Conservation (phyloP, 2,888 invertebrate species). For the Pheosia tremula region DNA sequence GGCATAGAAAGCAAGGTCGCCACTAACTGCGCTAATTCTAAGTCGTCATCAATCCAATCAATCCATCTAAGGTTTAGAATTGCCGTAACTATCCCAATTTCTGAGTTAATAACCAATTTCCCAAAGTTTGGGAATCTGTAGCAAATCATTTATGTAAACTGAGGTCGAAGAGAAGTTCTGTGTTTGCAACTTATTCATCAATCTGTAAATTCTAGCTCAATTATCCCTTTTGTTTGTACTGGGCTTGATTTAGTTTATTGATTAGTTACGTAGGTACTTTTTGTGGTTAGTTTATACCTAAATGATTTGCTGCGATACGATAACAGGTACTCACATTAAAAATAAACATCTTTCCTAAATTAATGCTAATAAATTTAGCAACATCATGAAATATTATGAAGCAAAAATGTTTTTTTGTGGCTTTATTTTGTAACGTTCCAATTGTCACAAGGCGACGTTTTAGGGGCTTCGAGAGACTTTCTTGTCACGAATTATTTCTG, state of each 20-base stretch:
- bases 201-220: conserved; percentile 44
- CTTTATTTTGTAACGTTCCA: conserved; percentile 34
- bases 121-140: conserved; percentile 50
- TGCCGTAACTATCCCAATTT: conserved; percentile 32
- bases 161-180: conserved; percentile 50
- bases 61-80: conserved; percentile 20
- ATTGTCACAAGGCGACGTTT: conserved; percentile 40
- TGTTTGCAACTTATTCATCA: conserved; percentile 55
- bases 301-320: no score
- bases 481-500: conserved; percentile 39
- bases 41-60: no score
- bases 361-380: conserved; percentile 22
- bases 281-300: no score
- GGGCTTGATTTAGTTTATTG: not conserved
- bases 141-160: conserved; percentile 55
- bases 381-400: conserved; percentile 21
- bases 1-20: no score
- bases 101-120: conserved; percentile 53
- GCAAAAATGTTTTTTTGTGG: conserved; percentile 23
- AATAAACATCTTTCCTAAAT: not conserved
- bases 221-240: conserved; percentile 48
- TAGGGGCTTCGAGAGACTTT: conserved; percentile 31
- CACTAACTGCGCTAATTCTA: no score
- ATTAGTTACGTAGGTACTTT: not conserved
- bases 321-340: not conserved